Base-by-base conservation (phyloP, 2,888 invertebrate genomes). In the Syrphus vitripennis region DNA sequence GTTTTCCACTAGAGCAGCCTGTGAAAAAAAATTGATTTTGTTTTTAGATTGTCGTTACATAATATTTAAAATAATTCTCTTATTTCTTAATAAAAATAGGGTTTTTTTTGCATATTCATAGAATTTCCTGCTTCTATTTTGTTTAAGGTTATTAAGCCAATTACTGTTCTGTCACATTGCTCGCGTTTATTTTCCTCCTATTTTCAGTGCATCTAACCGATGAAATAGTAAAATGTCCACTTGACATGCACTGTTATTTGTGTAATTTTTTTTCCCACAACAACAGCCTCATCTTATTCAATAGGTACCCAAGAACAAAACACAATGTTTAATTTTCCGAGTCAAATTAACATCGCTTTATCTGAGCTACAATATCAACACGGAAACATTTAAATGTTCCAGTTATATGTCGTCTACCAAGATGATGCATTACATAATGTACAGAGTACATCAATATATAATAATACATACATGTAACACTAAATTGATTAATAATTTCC, bases 301-400 rank as follows among this genome's bases (percentile, higher is more conserved):
- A 29, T 12, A 29, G 19, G 12, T 14, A 21, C 1, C 26, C 12
- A 12, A 16, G 19, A n/a, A 34, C n/a, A 14, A 21, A 19, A 48
- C 10, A 31, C 10, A 31, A 67, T 31, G 6, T 34, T n/a, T 34
- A 57, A 67, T 67, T 45, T 50, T 67, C 50, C 34, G 34, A 67
- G 67, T 50, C 50, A 67, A 67, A 67, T 67, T 50, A 67, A 50
- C 67, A 45, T 67, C 48, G 34, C 48, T 21, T 48, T 48, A 65
- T 65, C 45, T 45, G 12, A 19, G 31, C 45, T 45, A 14, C n/a
- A n/a, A n/a, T n/a, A 67, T 67, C 48, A 67, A 67, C 67, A 50
- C 67, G 67, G 67, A 67, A 50, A 34, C n/a, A 67, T 67, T 34
- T 61, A 24, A 50, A 50, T n/a, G 29, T 45, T 37, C 48, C 48